Base-by-base conservation (phyloP, 1,140 invertebrate genomes). In the Nylanderia fulva region DNA sequence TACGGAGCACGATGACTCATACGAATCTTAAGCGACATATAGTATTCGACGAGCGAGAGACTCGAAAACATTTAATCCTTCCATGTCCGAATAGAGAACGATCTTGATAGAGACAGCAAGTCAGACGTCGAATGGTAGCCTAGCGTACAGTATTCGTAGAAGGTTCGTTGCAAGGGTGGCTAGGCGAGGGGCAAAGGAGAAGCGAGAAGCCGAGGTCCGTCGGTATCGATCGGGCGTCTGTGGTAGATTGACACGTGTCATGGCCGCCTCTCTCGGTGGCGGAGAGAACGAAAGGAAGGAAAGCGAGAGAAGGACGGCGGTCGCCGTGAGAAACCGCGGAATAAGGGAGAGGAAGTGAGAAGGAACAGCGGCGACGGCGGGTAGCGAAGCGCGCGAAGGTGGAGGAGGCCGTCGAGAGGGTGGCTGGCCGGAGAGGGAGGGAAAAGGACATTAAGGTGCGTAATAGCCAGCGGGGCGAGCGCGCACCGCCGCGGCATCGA, bases 201-300 rank as follows among this genome's bases (percentile, higher is more conserved):
- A 84, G 68, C 15, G 27, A 91, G 90, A 91, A 88, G 90, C 88
- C 90, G 91, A 93, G 92, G 92, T 93, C 92, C 92, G 93, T 94
- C 91, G 90, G 93, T 94, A 95, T 95, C 94, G 94, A 95, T 95
- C 94, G 93, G 91, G 92, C 92, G 94, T 94, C 93, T 94, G 94
- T 92, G 94, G 94, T 94, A 95, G 94, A 95, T 94, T 94, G 94
- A 95, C 94, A 94, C 94, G 94, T 95, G 94, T 94, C 94, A 95
- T 94, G 94, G 94, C 94, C 92, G 93, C 93, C 92, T 92, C 90
- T 91, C 88, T 45, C 77, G 87, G 87, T 90, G 82, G 76, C 84
- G 84, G 80, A 79, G 82, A 82, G 84, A 74, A 76, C 79, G 87
- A 85, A 90, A 85, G 79, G 86, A 86, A 85, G 33, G 84, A 64